Base-by-base conservation (phyloP, 2,888 invertebrate species). In the Ormyrus nitidulus region DNA sequence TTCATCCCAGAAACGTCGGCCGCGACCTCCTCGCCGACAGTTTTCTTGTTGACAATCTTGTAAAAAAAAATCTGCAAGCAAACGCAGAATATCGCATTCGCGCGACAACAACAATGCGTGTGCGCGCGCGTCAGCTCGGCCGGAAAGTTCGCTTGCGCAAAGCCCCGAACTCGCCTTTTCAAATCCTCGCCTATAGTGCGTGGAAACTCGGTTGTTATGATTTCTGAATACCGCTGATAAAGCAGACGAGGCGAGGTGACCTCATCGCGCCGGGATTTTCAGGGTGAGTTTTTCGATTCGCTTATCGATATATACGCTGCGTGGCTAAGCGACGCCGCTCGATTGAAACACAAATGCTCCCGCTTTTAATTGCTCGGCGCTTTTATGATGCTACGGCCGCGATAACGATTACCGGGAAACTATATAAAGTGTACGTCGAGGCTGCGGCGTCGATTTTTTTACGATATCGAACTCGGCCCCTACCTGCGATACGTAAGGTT, bases 161-260 rank as follows among this genome's bases (percentile, higher is more conserved):
- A 11, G 1, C n/a, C 6, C 6, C 6, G 44, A 8, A n/a, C 44
- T 44, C 34, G n/a, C 44, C 7, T 54, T 56, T 68, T 54, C 11
- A 54, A 68, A 54, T 19, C 19, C 19, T 19, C 19, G 19, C 19
- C 19, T 19, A 19, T 19, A 19, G 19, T 19, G 19, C 19, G 19
- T 19, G 19, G 19, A 19, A 68, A 58, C 34, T 49, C 70, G 13
- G 10, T 19, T 64, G 48, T 64, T 64, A 64, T 64, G 48, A 48
- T 73, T 73, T 64, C 48, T 10, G 11, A 73, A 73, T 65, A 56
- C 19, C 46, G n/a, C 64, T 58, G 66, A 66, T 66, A 74, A 74
- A 13, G 48, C 13, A 49, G n/a, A 5, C 11, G 19, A 9, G 9
- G 19, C 19, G 19, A 13, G 8, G n/a, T 65, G 71, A 77, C 19